phyloP scores from a whole-genome alignment of 2,113 vertebrate genomes.

The Lepidothrix coronata region DNA sequence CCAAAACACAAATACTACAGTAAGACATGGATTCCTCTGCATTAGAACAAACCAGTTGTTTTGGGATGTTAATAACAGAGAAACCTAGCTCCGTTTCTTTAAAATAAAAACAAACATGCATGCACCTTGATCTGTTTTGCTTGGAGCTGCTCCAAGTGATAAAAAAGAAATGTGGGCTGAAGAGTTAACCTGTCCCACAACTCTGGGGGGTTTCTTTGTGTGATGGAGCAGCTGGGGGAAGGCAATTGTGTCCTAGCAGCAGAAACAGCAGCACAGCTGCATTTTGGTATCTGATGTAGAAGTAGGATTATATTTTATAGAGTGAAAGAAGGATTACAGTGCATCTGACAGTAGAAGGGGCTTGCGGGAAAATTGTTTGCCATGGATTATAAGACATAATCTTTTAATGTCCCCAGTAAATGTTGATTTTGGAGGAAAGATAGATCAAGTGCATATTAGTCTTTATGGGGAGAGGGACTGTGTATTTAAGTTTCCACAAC shows the following conservation, averaged over 20 bases:
- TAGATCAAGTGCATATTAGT: not conserved
- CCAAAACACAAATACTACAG: not conserved
- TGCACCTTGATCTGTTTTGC: not conserved
- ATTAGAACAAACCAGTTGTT: not conserved
- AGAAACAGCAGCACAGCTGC: not conserved
- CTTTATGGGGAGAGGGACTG: not conserved
- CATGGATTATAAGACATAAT: conserved; percentile 26
- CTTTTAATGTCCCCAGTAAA: conserved; percentile 49
- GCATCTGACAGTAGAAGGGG: conserved; percentile 23
- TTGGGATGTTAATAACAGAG: not conserved
- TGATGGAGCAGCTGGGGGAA: not conserved
- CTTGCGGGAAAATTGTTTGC: conserved; percentile 45
- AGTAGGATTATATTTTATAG: conserved; percentile 37
- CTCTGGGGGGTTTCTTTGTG: not conserved
- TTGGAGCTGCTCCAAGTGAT: not conserved
- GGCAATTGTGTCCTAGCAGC: not conserved
- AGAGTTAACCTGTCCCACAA: not conserved
- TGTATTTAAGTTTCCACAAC: not conserved
- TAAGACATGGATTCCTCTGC: not conserved
- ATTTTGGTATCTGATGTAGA: conserved; percentile 12
- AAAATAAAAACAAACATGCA: not conserved
- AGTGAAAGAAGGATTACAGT: conserved; percentile 48
- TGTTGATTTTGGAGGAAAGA: conserved; percentile 3
- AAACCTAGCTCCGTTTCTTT: not conserved
- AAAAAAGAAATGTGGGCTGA: not conserved